Base-by-base conservation (phyloP, 2,113 vertebrate genomes). In the Girardinichthys multiradiatus region DNA sequence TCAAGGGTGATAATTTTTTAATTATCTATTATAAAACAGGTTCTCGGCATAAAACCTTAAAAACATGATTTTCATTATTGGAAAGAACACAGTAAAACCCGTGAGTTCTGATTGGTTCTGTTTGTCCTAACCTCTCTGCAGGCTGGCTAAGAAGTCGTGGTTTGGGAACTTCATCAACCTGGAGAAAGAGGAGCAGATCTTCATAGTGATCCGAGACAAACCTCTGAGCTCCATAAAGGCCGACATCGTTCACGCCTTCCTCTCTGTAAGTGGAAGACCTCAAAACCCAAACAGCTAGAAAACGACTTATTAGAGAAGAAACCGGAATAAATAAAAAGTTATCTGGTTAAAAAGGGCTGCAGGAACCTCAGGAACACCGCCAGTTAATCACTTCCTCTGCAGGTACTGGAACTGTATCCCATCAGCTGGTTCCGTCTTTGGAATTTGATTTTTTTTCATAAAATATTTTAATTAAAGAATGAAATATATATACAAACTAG, bases 91-190 rank as follows among this genome's bases (percentile, higher is more conserved):
- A 33, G 3, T 33, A 33, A 33, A 33, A 33, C 3, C 31, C 6
- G 42, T 45, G 42, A 45, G 21, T n/a, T 24, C 48, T 54, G 48
- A 54, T 54, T n/a, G 48, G 48, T 54, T 5, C 48, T 39, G 37
- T 39, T 10, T 39, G 14, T 63, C 31, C 33, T 4, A 33, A n/a
- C 65, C 13, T 33, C 19, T 67, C 51, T 61, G 26, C 90, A 99
- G 98, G 84, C 96, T 99, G 92, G 98, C 98, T 88, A 99, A 99
- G 94, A 99, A 98, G 89, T 99, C 98, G 2, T 99, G 98, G 98
- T 99, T 99, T 0, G 98, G 98, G 80, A 99, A 99, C 93, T 99
- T 99, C 90, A 97, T 99, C 90, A 99, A 93, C 85, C 90, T 98
- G 86, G 98, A 99, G 93, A 99, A 99, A 85, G 98, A 99, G 91